Base-by-base conservation (phyloP, 30 jellyfish, hydroid and myxozoan species). In the Chrysaora quinquecirrha region DNA sequence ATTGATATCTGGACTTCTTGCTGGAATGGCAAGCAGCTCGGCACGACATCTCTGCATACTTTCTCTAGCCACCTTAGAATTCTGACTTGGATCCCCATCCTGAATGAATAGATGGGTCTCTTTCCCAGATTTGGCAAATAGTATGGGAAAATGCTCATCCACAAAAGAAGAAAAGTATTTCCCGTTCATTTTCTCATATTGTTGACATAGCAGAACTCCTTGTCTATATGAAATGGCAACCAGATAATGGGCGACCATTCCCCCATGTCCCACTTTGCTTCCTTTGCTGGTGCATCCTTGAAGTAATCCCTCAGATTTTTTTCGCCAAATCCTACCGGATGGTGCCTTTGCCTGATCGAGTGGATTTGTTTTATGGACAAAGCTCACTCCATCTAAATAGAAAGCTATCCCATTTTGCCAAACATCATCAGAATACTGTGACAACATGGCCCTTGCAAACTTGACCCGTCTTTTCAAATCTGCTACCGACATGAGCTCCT, bases 401-500 rank as follows among this genome's bases (percentile, higher is more conserved):
- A 43, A 43, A 43, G 58, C 58, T 43, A 43, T 43, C 58, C 16
- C 58, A 9, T 43, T 43, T 9, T 9, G 9, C 58, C 58, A 43
- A 43, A 43, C 12, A 43, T n/a, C 58, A 6, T 43, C 58, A 9
- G 58, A 6, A 43, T 43, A 43, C 58, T 43, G 12, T 16, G 16
- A 6, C 16, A 16, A 6, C 52, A 32, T 23, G 25, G n/a, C 23
- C 1, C 56, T 28, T 23, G 78, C 78, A 30, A 66, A 66, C 30
- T 66, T 30, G 11, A 0, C 58, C 16, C 78, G 52, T 0, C 12
- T 66, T 2, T 16, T 0, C 0, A 14, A 22, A 34, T 66, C 78
- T 7, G 20, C 58, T 20, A 0, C 30, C 0, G 78, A 66, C 58
- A 66, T 28, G 16, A 66, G 62, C 24, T 56, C 78, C 78, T 66